Percentiles rank a stretch among this genome's conserved stretches.
Evolutionary conservation across 2,797 vertebrate species (phyloP).

Genomic region (Malacoraja senta): DNA sequence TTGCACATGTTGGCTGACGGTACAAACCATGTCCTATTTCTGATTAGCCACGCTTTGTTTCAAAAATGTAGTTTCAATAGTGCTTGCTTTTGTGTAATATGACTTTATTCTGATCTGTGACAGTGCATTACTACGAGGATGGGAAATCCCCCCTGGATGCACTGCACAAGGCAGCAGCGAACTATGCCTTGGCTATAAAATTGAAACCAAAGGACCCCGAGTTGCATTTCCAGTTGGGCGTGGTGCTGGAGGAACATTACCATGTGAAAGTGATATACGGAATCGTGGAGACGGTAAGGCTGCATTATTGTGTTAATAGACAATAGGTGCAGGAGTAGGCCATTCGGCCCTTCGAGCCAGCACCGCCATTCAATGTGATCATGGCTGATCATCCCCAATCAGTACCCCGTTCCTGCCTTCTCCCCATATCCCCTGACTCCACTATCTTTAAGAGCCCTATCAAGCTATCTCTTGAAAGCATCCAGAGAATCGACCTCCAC

Average conservation of each 20-base stretch:
- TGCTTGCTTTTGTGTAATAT: neutral
- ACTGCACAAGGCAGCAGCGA: conserved; percentile 52
- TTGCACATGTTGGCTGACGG: neutral
- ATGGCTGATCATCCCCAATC: no score
- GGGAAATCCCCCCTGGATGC: conserved; percentile 48
- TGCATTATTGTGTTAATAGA: neutral
- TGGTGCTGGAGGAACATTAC: conserved; percentile 55
- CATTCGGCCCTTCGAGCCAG: no score
- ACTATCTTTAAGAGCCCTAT: no score
- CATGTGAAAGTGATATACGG: conserved; percentile 53
- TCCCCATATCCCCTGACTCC: no score
- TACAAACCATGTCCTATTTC: neutral
- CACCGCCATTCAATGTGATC: no score
- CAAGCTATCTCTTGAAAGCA: no score
- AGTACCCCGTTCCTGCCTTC: no score
- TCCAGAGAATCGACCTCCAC: no score
- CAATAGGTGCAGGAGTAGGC: no score
- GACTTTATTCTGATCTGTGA: conserved; percentile 45
- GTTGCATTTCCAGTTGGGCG: conserved; percentile 57
- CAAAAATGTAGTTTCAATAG: neutral
- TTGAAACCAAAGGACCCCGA: conserved; percentile 49
- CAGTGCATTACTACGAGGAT: conserved; percentile 44
- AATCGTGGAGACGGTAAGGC: conserved; percentile 50
- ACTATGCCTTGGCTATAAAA: conserved; percentile 56
- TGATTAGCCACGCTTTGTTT: neutral